These are phyloP conservation scores for Drosophila persimilis DNA, from an alignment of 1,140 invertebrate genomes.

Conservation along the genomic window DNA sequence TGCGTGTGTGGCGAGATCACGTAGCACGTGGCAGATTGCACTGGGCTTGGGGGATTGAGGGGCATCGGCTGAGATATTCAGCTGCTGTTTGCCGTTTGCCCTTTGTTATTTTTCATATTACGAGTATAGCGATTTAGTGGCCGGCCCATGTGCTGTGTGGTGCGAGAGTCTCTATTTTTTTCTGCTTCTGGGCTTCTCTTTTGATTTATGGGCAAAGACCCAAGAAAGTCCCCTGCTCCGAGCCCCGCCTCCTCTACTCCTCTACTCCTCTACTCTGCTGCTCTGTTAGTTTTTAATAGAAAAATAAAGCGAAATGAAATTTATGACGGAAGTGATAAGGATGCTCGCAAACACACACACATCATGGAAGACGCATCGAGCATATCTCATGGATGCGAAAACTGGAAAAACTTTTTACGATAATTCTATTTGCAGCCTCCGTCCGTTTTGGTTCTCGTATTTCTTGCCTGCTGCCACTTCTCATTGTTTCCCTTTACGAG, in stretches of 20 bases:
- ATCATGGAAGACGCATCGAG: slow-evolving; percentile 19
- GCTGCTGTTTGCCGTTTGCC: slow-evolving; percentile 2
- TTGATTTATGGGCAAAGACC: slow-evolving; percentile 62
- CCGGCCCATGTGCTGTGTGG: slow-evolving; percentile 4
- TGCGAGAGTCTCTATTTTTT: slow-evolving; percentile 3
- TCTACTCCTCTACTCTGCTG: neutral
- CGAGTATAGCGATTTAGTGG: slow-evolving; percentile 68
- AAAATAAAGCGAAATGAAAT: slow-evolving; percentile 79
- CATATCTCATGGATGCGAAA: slow-evolving; percentile 47
- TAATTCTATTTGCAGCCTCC: slow-evolving; percentile 75
- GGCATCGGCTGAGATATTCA: slow-evolving; percentile 34
- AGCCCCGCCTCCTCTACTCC: neutral
- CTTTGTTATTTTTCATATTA: slow-evolving; percentile 65
- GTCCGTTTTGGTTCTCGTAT: slow-evolving; percentile 30
- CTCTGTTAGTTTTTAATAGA: slow-evolving; percentile 76
- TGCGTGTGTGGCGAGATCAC: slow-evolving; percentile 64
- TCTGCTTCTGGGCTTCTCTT: slow-evolving; percentile 30
- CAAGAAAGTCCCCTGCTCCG: slow-evolving; percentile 7
- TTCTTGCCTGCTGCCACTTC: neutral
- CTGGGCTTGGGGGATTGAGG: slow-evolving; percentile 36
- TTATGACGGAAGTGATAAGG: slow-evolving; percentile 82
- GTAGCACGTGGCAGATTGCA: slow-evolving; percentile 76
- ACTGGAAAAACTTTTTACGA: slow-evolving; percentile 58
- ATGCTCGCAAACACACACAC: slow-evolving; percentile 31
- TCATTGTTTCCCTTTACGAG: neutral